Percentiles rank a stretch among this genome's conserved stretches.
Evolutionary conservation across 2,888 invertebrate species (phyloP).

Genomic region (Lamproptera curius): DNA sequence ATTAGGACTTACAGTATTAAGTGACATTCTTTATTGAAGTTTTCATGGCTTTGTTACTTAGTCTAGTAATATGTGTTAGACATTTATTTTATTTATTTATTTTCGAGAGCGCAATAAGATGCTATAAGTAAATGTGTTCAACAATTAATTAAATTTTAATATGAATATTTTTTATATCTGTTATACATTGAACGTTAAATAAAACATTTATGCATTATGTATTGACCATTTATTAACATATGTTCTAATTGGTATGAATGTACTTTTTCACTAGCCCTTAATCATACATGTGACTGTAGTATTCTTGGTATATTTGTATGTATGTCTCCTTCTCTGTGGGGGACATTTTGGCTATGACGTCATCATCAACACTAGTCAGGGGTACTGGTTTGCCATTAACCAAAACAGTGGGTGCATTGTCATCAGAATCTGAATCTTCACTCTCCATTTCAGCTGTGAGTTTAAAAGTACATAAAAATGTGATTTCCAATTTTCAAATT

Average conservation of each 20-base stretch:
- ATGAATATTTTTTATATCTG: constrained; percentile 13
- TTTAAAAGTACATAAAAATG: too few relatives aligned
- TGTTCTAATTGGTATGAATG: neutral
- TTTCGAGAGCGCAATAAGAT: neutral
- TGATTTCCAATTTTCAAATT: too few relatives aligned
- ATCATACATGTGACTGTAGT: constrained; percentile 93
- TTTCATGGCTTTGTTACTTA: constrained; percentile 20
- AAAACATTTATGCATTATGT: constrained; percentile 1
- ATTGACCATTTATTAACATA: neutral
- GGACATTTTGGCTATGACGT: constrained; percentile 93
- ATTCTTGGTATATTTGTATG: constrained; percentile 95
- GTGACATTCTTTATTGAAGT: constrained; percentile 31
- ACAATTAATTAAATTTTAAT: neutral
- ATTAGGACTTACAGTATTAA: constrained; percentile 43
- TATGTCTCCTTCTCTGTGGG: constrained; percentile 95
- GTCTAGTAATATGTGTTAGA: constrained; percentile 15
- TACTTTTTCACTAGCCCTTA: constrained; percentile 44
- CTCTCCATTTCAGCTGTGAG: constrained; percentile 83
- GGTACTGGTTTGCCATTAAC: constrained; percentile 89
- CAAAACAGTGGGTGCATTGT: constrained; percentile 88
- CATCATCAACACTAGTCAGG: constrained; percentile 91
- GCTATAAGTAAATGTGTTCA: neutral
- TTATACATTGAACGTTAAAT: neutral
- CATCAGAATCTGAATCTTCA: constrained; percentile 87
- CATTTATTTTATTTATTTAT: constrained; percentile 18